phyloP scores from a whole-genome alignment of 2,797 vertebrate genomes.

The Galagoides demidoff region DNA sequence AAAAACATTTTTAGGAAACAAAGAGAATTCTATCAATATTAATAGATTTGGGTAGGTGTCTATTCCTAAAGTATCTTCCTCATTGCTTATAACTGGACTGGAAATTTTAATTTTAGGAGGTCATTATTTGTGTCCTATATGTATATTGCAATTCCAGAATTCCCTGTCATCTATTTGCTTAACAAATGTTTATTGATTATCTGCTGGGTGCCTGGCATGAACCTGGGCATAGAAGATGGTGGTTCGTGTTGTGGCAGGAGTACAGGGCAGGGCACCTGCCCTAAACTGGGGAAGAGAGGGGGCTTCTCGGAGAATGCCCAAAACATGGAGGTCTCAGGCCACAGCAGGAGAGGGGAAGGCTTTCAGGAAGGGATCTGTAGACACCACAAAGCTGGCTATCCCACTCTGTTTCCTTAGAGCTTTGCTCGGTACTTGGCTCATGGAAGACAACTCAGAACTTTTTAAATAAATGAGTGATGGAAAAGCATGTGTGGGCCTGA shows the following conservation, averaged over 20 bases:
- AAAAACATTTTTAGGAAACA: not conserved
- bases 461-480: not conserved
- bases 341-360: not conserved
- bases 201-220: not conserved
- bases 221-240: not conserved
- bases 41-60: not conserved
- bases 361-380: not conserved
- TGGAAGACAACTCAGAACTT: not conserved
- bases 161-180: not conserved
- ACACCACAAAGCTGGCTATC: not conserved
- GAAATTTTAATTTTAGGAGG: not conserved
- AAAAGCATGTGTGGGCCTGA: not conserved
- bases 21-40: not conserved
- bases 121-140: conserved; percentile 17
- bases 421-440: not conserved
- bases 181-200: not conserved
- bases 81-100: not conserved
- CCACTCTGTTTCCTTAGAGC: not conserved
- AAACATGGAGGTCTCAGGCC: not conserved
- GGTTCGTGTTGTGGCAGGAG: not conserved
- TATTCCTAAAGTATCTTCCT: not conserved
- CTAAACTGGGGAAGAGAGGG: not conserved
- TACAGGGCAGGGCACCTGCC: no score
- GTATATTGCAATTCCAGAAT: not conserved
- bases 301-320: not conserved